Conservation (phyloP, 2,888 invertebrate species). For the Chymomyza amoena region DNA sequence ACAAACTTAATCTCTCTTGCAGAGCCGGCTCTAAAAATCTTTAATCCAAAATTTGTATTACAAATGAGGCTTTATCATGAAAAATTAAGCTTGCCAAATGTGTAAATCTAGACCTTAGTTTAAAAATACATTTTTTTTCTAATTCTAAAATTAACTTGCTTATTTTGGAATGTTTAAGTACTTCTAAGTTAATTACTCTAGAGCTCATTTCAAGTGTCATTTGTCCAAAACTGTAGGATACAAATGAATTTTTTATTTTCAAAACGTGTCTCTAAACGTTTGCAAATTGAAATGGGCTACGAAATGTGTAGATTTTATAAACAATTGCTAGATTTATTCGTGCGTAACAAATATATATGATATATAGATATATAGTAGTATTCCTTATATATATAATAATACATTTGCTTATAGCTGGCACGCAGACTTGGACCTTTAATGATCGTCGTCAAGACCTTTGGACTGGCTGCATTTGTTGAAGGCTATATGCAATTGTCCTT, state of each 20-base stretch:
- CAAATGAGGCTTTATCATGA: too few relatives aligned
- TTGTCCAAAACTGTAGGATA: neutral
- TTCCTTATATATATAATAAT: neutral
- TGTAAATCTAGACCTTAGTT: too few relatives aligned
- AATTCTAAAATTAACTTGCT: too few relatives aligned
- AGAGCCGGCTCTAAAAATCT: too few relatives aligned
- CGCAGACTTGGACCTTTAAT: constrained; percentile 2
- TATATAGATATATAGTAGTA: too few relatives aligned
- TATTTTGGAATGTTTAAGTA: neutral
- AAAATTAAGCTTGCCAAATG: too few relatives aligned
- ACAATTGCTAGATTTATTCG: constrained; percentile 40
- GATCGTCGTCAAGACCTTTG: constrained; percentile 20
- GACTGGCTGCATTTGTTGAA: neutral
- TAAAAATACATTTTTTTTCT: too few relatives aligned
- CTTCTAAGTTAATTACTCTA: neutral
- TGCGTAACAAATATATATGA: constrained; percentile 37
- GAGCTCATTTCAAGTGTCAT: neutral
- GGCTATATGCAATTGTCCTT: constrained; percentile 13
- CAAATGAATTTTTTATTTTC: neutral
- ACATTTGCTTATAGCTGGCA: neutral
- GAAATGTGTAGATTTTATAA: neutral
- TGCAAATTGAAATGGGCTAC: neutral
- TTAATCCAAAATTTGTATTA: too few relatives aligned
- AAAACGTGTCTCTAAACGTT: neutral
- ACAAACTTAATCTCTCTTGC: too few relatives aligned